Conservation (phyloP, 2,888 invertebrate species). For the Tipula vernalis region DNA sequence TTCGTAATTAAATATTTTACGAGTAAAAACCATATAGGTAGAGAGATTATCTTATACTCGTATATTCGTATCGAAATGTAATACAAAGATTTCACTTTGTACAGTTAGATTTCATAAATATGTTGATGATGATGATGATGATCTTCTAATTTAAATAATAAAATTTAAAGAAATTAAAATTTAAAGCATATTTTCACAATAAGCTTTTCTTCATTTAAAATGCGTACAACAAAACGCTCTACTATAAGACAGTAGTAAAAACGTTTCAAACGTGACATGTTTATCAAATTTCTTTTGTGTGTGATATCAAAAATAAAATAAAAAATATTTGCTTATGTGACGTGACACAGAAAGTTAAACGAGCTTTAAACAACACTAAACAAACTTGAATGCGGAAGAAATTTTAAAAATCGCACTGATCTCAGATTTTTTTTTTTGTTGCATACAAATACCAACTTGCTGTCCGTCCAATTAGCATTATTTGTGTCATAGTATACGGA, state of each 20-base stretch:
- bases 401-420: background rate
- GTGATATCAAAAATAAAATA: background rate
- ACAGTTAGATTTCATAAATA: background rate
- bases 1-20: background rate
- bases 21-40: background rate
- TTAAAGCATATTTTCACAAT: background rate
- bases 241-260: background rate
- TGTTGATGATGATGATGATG: background rate
- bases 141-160: background rate
- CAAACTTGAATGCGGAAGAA: background rate
- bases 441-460: background rate
- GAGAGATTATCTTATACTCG: too few relatives aligned
- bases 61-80: background rate
- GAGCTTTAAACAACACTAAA: background rate
- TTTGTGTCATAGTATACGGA: background rate
- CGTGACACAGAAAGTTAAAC: background rate
- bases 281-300: background rate
- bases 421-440: background rate
- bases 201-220: background rate
- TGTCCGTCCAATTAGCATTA: background rate
- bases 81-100: background rate
- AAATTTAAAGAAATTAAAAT: background rate
- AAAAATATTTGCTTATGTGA: background rate
- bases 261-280: background rate
- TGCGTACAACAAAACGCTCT: background rate